These are phyloP conservation scores for Pachydiplax longipennis DNA, from an alignment of 2,888 invertebrate species.

Conservation along the genomic window DNA sequence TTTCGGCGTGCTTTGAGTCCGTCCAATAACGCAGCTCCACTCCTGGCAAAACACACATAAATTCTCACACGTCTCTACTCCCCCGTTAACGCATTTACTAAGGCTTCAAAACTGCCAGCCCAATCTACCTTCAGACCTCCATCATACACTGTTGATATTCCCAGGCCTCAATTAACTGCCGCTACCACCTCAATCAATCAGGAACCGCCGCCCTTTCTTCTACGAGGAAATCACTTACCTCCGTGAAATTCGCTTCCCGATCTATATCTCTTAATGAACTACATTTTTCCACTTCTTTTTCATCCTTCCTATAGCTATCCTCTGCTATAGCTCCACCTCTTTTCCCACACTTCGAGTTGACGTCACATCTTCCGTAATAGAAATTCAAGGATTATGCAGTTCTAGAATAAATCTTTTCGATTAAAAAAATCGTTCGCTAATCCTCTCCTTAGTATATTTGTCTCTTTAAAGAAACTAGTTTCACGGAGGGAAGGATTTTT, in stretches of 20 bases:
- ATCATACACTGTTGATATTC: slow-evolving; percentile 39
- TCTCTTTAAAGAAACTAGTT: too few relatives aligned
- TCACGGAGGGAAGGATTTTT: too few relatives aligned
- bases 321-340: not conserved
- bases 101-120: slow-evolving; percentile 7
- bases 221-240: not conserved
- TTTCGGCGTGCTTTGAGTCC: too few relatives aligned
- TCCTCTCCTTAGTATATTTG: too few relatives aligned
- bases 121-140: slow-evolving; percentile 29
- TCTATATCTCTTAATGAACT: slow-evolving; percentile 35
- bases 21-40: too few relatives aligned
- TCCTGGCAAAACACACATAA: too few relatives aligned
- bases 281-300: not conserved
- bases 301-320: not conserved
- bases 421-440: too few relatives aligned
- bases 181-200: slow-evolving; percentile 13
- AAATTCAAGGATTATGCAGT: too few relatives aligned
- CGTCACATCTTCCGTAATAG: too few relatives aligned
- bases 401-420: too few relatives aligned
- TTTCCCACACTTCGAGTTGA: not conserved
- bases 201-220: not conserved
- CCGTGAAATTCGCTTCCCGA: slow-evolving; percentile 12
- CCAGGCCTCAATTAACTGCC: slow-evolving; percentile 41
- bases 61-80: too few relatives aligned
- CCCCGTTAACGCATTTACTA: slow-evolving; percentile 15